Conservation (phyloP, 1,140 invertebrate species). For the Conopomorpha cramerella region DNA sequence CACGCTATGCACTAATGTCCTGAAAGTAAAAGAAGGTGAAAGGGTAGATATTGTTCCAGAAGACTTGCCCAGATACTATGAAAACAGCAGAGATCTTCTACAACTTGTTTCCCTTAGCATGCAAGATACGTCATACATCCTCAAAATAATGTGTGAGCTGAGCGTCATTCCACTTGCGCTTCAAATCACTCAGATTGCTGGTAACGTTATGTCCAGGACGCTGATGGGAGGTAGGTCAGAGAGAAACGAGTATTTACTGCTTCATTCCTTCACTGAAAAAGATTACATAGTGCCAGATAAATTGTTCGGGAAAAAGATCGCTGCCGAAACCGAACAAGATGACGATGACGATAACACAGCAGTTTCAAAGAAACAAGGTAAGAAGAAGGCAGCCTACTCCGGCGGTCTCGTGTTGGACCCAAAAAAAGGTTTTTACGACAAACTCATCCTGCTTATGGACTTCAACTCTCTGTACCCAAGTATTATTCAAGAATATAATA, state of each 20-base stretch:
- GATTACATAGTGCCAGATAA: conserved; percentile 95
- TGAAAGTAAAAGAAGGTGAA: conserved; percentile 74
- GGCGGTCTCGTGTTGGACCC: conserved; percentile 97
- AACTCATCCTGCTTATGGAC: conserved; percentile 93
- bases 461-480: conserved; percentile 99
- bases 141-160: conserved; percentile 87
- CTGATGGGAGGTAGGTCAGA: conserved; percentile 92
- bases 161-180: conserved; percentile 92
- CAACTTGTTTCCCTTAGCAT: conserved; percentile 81
- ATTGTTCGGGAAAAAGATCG: conserved; percentile 33
- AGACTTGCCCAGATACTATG: conserved; percentile 73
- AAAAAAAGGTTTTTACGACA: conserved; percentile 97
- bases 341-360: conserved; percentile 24
- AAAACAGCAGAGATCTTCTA: conserved; percentile 68
- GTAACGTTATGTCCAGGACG: conserved; percentile 89
- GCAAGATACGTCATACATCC: conserved; percentile 80
- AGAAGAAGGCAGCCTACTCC: conserved; percentile 85
- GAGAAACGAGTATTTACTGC: conserved; percentile 91
- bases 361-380: conserved; percentile 50
- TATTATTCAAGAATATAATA: conserved; percentile 99
- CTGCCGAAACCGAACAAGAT: conserved; percentile 22
- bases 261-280: conserved; percentile 93
- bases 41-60: conserved; percentile 71
- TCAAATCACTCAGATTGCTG: conserved; percentile 96
- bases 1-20: conserved; percentile 75